These are phyloP conservation scores for Mastomys natalensis DNA, from an alignment of 2,113 vertebrate genomes.

Conservation along the genomic window DNA sequence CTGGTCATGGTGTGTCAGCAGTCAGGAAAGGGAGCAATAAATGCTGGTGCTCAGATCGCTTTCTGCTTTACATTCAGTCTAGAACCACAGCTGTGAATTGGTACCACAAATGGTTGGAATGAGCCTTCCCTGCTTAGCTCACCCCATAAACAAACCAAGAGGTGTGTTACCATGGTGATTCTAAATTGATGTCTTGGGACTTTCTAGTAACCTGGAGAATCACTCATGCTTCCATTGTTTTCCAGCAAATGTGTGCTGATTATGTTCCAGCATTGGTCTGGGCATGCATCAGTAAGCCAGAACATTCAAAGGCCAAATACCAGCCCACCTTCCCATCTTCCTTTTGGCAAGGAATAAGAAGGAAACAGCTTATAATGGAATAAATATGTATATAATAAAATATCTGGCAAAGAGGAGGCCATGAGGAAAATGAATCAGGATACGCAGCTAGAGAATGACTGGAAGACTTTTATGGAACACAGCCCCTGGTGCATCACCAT, in stretches of 20 bases:
- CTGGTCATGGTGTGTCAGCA: no score
- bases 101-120: not conserved
- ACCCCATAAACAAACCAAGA: not conserved
- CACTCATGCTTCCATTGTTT: not conserved
- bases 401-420: conserved; percentile 48
- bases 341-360: not conserved
- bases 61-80: not conserved
- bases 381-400: conserved; percentile 23
- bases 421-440: conserved; percentile 61
- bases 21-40: not conserved
- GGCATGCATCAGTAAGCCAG: not conserved
- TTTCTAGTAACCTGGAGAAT: not conserved
- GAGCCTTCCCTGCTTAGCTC: not conserved
- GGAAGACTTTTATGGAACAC: not conserved
- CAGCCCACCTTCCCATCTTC: not conserved
- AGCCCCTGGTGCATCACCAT: not conserved
- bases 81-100: not conserved
- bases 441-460: not conserved
- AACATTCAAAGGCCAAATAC: not conserved
- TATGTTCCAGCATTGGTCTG: no score
- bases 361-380: conserved; percentile 18
- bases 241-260: not conserved
- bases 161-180: not conserved
- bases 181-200: conserved; percentile 2
- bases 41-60: not conserved